Base-by-base conservation (phyloP, 2,888 invertebrate genomes). In the Abrostola tripartita region DNA sequence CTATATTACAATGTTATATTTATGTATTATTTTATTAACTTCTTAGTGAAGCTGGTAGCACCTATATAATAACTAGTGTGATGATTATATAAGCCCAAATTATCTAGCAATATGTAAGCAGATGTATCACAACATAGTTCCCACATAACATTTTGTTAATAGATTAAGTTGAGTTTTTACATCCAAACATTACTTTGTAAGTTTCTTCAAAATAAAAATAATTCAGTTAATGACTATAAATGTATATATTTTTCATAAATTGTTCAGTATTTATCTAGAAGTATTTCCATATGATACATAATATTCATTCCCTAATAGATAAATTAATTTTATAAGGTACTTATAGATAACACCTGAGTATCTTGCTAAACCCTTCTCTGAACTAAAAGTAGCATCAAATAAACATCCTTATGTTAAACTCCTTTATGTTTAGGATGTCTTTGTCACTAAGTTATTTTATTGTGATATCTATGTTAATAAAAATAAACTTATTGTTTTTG, bases 391-490 rank as follows among this genome's bases (percentile, higher is more conserved):
- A 53, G 49, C 14, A 49, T 57, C 58, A 40, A 24, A 51, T 60
- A 37, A 57, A 57, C 49, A 60, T 68, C 41, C 49, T 55, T 37
- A 54, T 58, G 56, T 41, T 38, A 37, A 62, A 61, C 51, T 66
- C 54, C 59, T 36, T 65, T 58, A 64, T 11, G 49, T 56, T 56
- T 67, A 73, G 60, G 68, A 65, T 71, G 64, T 68, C 60, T 70
- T 69, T 73, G 65, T 71, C 75, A 65, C 65, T 78, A 81, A 80
- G 77, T 81, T 80, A 81, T 81, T 81, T 67, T 78, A 71, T 70
- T 79, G 79, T 79, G 79, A 79, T 79, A 78, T 81, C 75, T 78
- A 81, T 76, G 70, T 71, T 81, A 81, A 59, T 68, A 60, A 72
- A 69, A 24, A 24, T 74, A 74, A 67, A 59, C 62, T 57, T 65